Evolutionary conservation across 2,113 vertebrate species (phyloP).

Genomic region (Poeciliopsis retropinna): DNA sequence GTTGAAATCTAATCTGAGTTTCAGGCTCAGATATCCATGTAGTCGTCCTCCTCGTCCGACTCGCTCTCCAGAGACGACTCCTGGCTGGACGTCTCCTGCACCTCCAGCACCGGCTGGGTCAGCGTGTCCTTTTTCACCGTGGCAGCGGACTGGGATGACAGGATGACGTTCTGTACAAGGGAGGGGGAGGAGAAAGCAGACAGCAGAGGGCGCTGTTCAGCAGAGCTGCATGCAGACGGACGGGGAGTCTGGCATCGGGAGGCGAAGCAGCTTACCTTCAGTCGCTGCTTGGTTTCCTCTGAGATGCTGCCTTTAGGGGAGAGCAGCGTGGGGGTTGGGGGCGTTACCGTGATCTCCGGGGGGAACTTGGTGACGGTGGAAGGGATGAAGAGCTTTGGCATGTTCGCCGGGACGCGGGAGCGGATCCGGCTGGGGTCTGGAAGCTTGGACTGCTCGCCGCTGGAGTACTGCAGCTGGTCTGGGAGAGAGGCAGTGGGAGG

Average conservation of each 20-base stretch:
- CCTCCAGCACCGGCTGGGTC: constrained; percentile 94
- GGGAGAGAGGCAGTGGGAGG: neutral
- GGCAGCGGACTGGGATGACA: constrained; percentile 97
- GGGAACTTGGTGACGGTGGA: constrained; percentile 93
- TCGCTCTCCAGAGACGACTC: constrained; percentile 98
- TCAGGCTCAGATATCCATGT: constrained; percentile 92
- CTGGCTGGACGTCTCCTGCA: constrained; percentile 97
- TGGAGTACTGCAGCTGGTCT: constrained; percentile 78
- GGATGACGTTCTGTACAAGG: constrained; percentile 90
- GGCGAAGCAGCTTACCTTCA: constrained; percentile 85
- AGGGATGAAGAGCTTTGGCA: constrained; percentile 99
- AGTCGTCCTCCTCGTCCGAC: constrained; percentile 94
- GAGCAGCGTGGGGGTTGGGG: constrained; percentile 96
- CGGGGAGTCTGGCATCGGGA: neutral
- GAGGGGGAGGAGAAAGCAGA: constrained; percentile 1
- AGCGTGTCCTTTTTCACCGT: constrained; percentile 96
- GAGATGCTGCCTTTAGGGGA: constrained; percentile 99
- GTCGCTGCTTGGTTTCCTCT: constrained; percentile 97
- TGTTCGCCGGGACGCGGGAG: constrained; percentile 87
- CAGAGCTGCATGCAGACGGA: neutral
- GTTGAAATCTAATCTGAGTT: constrained; percentile 9
- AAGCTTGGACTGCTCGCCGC: constrained; percentile 80
- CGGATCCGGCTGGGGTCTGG: constrained; percentile 86
- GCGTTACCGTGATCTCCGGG: constrained; percentile 98
- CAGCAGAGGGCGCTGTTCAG: constrained; percentile 46